Percentiles rank a stretch among this genome's conserved stretches.
These are phyloP conservation scores for Dinocampus coccinellae DNA, from an alignment of 2,888 invertebrate species.

Conservation along the genomic window DNA sequence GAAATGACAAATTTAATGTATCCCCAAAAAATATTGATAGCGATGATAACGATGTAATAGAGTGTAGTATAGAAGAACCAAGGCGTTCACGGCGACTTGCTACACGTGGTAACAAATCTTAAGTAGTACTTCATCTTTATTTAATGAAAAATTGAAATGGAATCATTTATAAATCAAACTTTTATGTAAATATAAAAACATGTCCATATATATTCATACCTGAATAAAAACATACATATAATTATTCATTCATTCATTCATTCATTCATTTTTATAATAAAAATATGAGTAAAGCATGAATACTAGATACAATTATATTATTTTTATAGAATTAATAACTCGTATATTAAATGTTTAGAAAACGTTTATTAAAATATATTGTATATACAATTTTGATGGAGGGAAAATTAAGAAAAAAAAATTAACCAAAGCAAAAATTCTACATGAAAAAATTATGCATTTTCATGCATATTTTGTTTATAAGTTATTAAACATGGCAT, in stretches of 20 bases:
- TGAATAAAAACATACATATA: no score
- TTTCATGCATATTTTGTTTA: neutral
- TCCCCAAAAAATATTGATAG: neutral
- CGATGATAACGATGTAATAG: slow-evolving; percentile 20
- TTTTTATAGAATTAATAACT: neutral
- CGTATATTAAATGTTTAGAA: slow-evolving; percentile 5
- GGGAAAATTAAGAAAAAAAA: slow-evolving; percentile 11
- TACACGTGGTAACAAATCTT: neutral
- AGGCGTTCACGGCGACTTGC: slow-evolving; percentile 18
- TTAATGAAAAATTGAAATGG: neutral
- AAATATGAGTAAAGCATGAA: no score
- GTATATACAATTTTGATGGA: slow-evolving; percentile 21
- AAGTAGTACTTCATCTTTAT: neutral
- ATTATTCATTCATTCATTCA: no score
- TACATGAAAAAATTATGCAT: neutral
- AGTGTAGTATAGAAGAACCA: slow-evolving; percentile 12
- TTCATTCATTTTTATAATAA: no score
- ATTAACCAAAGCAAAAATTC: neutral
- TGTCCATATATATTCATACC: no score
- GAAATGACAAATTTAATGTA: neutral
- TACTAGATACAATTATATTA: no score
- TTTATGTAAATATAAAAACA: no score
- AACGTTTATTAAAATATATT: slow-evolving; percentile 35
- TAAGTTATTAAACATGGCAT: slow-evolving; percentile 50
- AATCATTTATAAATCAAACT: no score